These are phyloP conservation scores for Odontomachus brunneus DNA, from an alignment of 1,140 invertebrate species.

Conservation along the genomic window DNA sequence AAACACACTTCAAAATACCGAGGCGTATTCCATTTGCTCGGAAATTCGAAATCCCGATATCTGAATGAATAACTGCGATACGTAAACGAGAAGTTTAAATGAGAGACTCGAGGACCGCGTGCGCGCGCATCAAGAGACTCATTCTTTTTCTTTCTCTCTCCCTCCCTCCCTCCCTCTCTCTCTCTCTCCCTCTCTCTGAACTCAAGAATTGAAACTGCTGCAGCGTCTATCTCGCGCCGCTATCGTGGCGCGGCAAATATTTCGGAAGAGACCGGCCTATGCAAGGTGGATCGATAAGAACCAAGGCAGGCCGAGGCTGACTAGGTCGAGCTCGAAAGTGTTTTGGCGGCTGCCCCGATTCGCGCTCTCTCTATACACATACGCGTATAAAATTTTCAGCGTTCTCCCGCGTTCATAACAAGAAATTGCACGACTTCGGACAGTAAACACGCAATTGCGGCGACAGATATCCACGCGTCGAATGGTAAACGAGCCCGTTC, in stretches of 20 bases:
- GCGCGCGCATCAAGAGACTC: background rate
- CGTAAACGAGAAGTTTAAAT: constrained; percentile 14
- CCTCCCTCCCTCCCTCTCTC: background rate
- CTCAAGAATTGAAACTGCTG: constrained; percentile 4
- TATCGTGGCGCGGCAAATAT: constrained; percentile 32
- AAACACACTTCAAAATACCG: background rate
- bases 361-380: background rate
- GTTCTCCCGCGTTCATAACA: background rate
- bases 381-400: constrained; percentile 44
- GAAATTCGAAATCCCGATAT: constrained; percentile 10
- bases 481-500: background rate
- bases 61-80: background rate
- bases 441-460: constrained; percentile 25
- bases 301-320: constrained; percentile 53
- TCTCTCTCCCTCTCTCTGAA: background rate
- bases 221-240: constrained; percentile 42
- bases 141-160: too few species aligned
- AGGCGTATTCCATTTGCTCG: background rate
- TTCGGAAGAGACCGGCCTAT: constrained; percentile 57
- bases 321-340: constrained; percentile 56
- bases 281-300: constrained; percentile 56
- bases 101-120: background rate
- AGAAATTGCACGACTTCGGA: background rate
- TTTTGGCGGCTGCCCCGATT: constrained; percentile 53
- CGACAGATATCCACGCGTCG: background rate